A percentile compares a stretch with the other conserved stretches of the same genome.
phyloP scores from a whole-genome alignment of 2,888 invertebrate genomes.

The Hydrotaea diabolus region DNA sequence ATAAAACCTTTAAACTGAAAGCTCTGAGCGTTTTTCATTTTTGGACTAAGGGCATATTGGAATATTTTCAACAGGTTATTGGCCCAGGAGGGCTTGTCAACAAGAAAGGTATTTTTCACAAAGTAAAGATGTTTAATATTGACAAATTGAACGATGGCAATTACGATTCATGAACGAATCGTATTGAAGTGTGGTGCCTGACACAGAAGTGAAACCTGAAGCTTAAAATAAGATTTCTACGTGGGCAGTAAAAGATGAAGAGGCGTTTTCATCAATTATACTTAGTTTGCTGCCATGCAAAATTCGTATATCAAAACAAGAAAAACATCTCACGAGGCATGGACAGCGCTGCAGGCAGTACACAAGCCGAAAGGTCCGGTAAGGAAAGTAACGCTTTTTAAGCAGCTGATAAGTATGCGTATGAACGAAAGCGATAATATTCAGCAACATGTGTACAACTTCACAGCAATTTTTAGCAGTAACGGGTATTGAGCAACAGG shows the following conservation, averaged over 20 bases:
- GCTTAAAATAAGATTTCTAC: too few species aligned
- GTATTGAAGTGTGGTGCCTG: conserved; percentile 39
- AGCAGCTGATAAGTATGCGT: conserved; percentile 38
- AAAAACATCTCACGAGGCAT: conserved; percentile 45
- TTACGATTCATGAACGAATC: conserved; percentile 60
- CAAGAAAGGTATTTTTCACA: not conserved
- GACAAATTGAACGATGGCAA: conserved; percentile 54
- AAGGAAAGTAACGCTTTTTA: conserved; percentile 59
- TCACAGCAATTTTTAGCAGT: conserved; percentile 44
- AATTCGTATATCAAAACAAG: conserved; percentile 48
- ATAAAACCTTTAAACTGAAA: too few species aligned
- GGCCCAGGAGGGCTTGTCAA: conserved; percentile 51
- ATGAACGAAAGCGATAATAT: conserved; percentile 39
- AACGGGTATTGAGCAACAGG: conserved; percentile 45
- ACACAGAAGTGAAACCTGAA: not conserved
- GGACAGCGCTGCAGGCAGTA: conserved; percentile 42
- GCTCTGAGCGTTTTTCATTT: too few species aligned
- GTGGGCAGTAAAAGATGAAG: conserved; percentile 33
- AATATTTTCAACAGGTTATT: conserved; percentile 59
- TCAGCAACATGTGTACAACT: conserved; percentile 33
- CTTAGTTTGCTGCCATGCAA: conserved; percentile 44
- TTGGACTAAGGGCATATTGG: too few species aligned
- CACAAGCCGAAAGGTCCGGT: conserved; percentile 55
- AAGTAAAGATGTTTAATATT: conserved; percentile 49
- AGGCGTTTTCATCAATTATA: conserved; percentile 41